These are phyloP conservation scores for Kryphioiulus occultus DNA, from an alignment of 2,888 invertebrate species.

Conservation along the genomic window DNA sequence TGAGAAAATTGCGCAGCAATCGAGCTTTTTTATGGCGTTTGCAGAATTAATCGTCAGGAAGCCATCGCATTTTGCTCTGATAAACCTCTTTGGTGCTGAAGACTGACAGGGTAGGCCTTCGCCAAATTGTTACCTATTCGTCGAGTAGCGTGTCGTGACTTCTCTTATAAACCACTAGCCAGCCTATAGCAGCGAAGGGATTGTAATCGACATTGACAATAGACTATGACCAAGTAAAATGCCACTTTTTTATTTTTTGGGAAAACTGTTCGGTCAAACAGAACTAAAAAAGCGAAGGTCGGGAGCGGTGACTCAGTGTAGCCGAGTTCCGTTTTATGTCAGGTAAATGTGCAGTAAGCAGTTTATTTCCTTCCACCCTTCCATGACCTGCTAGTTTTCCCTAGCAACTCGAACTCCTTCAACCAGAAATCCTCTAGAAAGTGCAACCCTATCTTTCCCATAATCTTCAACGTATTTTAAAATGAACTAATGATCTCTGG, in stretches of 20 bases:
- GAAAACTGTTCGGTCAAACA: constrained; percentile 49
- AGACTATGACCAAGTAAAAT: constrained; percentile 43
- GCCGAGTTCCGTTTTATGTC: constrained; percentile 42
- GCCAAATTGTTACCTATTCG: constrained; percentile 15
- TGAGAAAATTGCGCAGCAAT: background rate
- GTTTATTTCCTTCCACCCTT: constrained; percentile 42
- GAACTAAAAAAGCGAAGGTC: constrained; percentile 47
- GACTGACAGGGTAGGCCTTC: background rate
- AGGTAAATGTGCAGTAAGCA: constrained; percentile 41
- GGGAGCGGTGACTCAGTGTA: constrained; percentile 45
- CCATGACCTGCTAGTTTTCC: constrained; percentile 4
- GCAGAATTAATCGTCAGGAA: constrained; percentile 22
- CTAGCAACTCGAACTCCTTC: constrained; percentile 30
- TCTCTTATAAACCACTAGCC: background rate
- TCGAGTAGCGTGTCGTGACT: background rate
- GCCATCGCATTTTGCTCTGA: constrained; percentile 8
- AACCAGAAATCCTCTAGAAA: constrained; percentile 47
- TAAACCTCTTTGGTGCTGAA: background rate
- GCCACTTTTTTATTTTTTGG: background rate
- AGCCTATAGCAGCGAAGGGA: background rate
- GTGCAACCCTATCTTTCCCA: constrained; percentile 11
- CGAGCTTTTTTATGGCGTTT: background rate
- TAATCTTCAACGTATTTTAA: background rate
- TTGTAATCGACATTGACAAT: constrained; percentile 40
- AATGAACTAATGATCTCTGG: background rate